These are phyloP conservation scores for Trichonephila clavata DNA, from an alignment of 1,140 invertebrate species.

Conservation along the genomic window DNA sequence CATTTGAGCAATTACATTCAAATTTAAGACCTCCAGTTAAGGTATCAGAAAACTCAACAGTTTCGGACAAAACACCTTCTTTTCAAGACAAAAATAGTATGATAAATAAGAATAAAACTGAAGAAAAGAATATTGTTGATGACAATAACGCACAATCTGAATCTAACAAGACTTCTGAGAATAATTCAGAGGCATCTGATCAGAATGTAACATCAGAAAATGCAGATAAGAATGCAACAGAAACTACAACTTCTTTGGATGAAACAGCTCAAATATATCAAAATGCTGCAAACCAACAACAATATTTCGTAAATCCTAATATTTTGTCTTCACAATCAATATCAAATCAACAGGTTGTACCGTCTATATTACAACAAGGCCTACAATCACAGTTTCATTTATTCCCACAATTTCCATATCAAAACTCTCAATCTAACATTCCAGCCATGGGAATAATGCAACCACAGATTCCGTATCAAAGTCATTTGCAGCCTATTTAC, in stretches of 20 bases:
- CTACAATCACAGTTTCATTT: conserved; percentile 46
- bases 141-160: neutral
- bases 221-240: neutral
- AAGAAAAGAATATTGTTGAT: neutral
- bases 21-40: neutral
- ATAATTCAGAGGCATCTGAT: neutral
- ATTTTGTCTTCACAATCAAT: neutral
- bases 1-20: conserved; percentile 5
- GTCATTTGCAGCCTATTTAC: neutral
- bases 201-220: neutral
- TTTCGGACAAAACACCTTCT: neutral
- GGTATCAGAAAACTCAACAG: neutral
- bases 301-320: neutral
- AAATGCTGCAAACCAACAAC: neutral
- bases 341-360: conserved; percentile 46
- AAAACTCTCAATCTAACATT: neutral
- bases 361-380: conserved; percentile 25
- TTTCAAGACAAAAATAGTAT: neutral
- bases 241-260: neutral
- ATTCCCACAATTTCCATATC: conserved; percentile 47
- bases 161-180: neutral
- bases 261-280: neutral
- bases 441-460: conserved; percentile 30
- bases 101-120: neutral
- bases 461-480: conserved; percentile 54